Evolutionary conservation across 2,888 invertebrate genomes (phyloP).

Genomic region (Latrodectus elegans): DNA sequence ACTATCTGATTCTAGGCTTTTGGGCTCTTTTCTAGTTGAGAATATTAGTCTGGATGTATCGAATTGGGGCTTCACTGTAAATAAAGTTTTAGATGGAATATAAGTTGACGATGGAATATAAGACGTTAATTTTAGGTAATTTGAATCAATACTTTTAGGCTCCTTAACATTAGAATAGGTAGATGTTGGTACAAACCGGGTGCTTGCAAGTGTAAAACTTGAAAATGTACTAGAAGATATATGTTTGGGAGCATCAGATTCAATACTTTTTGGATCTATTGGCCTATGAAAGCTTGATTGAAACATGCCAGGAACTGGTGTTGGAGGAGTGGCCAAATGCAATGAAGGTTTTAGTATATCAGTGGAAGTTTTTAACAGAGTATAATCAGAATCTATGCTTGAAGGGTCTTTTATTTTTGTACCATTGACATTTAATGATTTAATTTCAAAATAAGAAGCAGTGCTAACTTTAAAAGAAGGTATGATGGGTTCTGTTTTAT

Average conservation of each 20-base stretch:
- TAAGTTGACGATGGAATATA: background rate
- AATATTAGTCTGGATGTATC: background rate
- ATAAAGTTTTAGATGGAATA: background rate
- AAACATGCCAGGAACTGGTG: no score
- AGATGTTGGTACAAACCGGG: background rate
- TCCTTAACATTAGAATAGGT: background rate
- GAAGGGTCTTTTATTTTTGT: background rate
- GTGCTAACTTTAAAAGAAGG: background rate
- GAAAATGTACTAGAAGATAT: background rate
- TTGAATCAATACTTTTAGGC: conserved; percentile 12
- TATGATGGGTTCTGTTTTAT: background rate
- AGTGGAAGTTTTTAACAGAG: background rate
- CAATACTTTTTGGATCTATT: conserved; percentile 16
- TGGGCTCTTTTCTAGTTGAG: background rate
- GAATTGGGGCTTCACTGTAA: background rate
- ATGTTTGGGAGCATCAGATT: conserved; percentile 5
- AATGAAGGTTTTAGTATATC: background rate
- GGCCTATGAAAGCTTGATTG: background rate
- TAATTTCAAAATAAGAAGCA: background rate
- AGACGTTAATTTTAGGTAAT: background rate
- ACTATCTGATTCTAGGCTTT: conserved; percentile 12
- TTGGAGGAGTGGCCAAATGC: no score
- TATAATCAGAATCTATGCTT: conserved; percentile 10
- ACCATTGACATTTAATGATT: background rate
- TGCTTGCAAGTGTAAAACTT: background rate